A percentile compares a stretch with the other conserved stretches of the same genome.
Evolutionary conservation across 1,140 invertebrate species (phyloP).

Genomic region (Diprion similis): DNA sequence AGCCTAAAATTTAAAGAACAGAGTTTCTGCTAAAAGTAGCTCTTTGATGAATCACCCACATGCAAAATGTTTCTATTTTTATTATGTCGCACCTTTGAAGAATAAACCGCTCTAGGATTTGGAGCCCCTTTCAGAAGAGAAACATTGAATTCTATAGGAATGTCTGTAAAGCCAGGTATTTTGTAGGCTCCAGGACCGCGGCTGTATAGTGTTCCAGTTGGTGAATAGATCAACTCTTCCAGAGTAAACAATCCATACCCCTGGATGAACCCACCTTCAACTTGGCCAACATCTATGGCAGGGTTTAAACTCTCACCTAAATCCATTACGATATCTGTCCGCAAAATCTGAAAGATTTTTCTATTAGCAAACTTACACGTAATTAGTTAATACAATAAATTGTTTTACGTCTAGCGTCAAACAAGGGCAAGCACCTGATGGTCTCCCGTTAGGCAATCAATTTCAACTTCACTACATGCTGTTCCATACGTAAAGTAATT

Average conservation of each 20-base stretch:
- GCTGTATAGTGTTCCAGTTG: constrained; percentile 80
- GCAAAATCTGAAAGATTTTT: constrained; percentile 68
- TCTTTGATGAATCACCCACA: not conserved
- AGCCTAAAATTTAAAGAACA: constrained; percentile 68
- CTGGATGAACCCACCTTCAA: constrained; percentile 94
- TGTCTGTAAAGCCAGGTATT: constrained; percentile 88
- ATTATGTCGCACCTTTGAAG: constrained; percentile 81
- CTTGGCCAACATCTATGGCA: constrained; percentile 95
- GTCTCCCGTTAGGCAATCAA: constrained; percentile 89
- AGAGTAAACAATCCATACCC: constrained; percentile 92
- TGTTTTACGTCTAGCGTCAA: constrained; percentile 14
- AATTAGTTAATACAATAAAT: not conserved
- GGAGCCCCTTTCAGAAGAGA: constrained; percentile 85
- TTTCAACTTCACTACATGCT: constrained; percentile 83
- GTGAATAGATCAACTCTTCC: constrained; percentile 88
- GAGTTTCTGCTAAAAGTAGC: not conserved
- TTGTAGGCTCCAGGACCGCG: constrained; percentile 94
- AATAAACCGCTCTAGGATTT: constrained; percentile 91
- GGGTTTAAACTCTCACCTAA: constrained; percentile 92
- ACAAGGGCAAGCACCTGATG: constrained; percentile 67
- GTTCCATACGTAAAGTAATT: constrained; percentile 85
- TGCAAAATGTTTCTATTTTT: constrained; percentile 10
- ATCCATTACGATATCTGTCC: constrained; percentile 96
- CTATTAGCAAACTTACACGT: constrained; percentile 10
- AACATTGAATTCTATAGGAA: constrained; percentile 92